These are phyloP conservation scores for Caenorhabditis sp. DNA, from an alignment of 2,888 invertebrate species.

Conservation along the genomic window DNA sequence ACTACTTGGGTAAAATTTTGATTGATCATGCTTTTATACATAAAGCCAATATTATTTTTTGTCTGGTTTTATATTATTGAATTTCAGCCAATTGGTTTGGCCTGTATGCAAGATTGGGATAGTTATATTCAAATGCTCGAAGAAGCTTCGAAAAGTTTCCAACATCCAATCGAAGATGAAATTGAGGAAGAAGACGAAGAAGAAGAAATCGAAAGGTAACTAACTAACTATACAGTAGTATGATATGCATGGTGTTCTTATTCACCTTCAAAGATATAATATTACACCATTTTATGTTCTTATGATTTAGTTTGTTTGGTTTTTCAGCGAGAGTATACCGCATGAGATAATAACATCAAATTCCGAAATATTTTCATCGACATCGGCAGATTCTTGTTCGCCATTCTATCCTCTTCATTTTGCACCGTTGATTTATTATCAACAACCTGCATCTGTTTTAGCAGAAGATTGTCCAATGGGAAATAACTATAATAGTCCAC, in stretches of 20 bases:
- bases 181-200: conserved; percentile 19
- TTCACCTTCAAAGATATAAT: not conserved
- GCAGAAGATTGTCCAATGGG: conserved; percentile 20
- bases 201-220: conserved; percentile 31
- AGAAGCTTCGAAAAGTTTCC: conserved; percentile 42
- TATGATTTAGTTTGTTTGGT: not conserved
- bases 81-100: conserved; percentile 67
- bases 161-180: conserved; percentile 27
- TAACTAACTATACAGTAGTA: too few relatives aligned
- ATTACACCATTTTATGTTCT: not conserved
- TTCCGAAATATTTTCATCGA: conserved; percentile 20
- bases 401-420: conserved; percentile 18
- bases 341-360: conserved; percentile 20
- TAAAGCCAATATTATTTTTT: not conserved
- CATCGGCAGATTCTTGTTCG: not conserved
- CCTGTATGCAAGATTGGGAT: conserved; percentile 69
- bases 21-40: too few relatives aligned
- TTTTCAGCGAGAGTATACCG: conserved; percentile 33
- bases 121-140: conserved; percentile 67
- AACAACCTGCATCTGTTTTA: conserved; percentile 8
- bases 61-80: too few relatives aligned
- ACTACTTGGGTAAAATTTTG: too few relatives aligned
- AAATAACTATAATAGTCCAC: conserved; percentile 10
- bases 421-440: conserved; percentile 26
- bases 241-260: too few relatives aligned